These are phyloP conservation scores for Sanderia malayensis DNA, from an alignment of 30 jellyfish, hydroid and myxozoan genomes.

Conservation along the genomic window DNA sequence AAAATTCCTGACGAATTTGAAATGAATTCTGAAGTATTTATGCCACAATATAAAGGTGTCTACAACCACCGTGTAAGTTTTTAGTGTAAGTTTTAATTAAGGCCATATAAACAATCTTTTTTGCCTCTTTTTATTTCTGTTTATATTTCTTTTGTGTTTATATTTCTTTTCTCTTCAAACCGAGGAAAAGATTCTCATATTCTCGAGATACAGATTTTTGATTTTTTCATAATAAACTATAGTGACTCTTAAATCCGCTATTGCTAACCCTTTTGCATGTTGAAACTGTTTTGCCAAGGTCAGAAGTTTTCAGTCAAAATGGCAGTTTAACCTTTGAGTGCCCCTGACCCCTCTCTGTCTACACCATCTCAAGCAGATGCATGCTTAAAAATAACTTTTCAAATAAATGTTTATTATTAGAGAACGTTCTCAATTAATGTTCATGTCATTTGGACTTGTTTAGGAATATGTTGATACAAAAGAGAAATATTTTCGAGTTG, in stretches of 20 bases:
- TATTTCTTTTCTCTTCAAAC: neutral
- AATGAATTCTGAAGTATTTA: conserved; percentile 38
- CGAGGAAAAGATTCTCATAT: neutral
- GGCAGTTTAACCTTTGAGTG: no score
- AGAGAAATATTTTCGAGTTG: conserved; percentile 38
- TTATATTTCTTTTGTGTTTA: neutral
- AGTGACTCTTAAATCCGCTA: no score
- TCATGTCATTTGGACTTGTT: neutral
- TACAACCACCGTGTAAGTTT: conserved; percentile 47
- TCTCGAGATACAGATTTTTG: neutral
- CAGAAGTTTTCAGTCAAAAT: no score
- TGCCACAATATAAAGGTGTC: conserved; percentile 11
- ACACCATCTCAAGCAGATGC: no score
- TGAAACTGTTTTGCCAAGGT: no score
- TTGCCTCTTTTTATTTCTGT: neutral
- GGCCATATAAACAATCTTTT: neutral
- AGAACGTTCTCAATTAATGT: neutral
- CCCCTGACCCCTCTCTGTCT: no score
- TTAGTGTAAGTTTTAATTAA: no score
- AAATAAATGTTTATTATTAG: no score
- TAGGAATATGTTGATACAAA: conserved; percentile 44
- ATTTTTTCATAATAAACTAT: no score
- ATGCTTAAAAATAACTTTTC: neutral
- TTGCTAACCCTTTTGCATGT: no score
- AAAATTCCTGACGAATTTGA: conserved; percentile 57